Evolutionary conservation across 2,888 invertebrate genomes (phyloP), one percentile per base, ranked within the genome.

Genomic region (Patella ulyssiponensis): DNA sequence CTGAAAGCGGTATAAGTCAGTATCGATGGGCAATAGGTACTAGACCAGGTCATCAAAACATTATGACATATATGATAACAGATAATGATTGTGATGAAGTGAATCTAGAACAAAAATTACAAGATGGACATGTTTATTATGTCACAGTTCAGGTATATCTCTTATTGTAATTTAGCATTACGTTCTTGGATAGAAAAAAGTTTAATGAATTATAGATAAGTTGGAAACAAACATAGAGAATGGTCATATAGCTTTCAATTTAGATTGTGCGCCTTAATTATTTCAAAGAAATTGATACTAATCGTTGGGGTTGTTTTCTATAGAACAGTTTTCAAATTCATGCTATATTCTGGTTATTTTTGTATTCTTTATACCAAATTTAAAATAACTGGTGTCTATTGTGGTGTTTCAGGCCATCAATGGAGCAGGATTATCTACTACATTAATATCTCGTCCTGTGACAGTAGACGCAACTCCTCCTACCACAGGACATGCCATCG

Each of bases 71-170:
- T 15, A 72, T 27, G 27, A 17, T n/a, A 11, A 64, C 72, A 20
- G 33, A 54, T 44, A 58, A 56, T 2, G 56, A 64, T 23, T 81
- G 79, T 73, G 71, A 51, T 14, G 15, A 70, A n/a, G n/a, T 71
- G 52, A 54, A 33, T 15, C 69, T 73, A 15, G 69, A 69, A 51
- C 27, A 33, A 17, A 56, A 71, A 27, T 69, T 80, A 33, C 73
- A 75, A 9, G 80, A 79, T 52, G 82, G 82, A 14, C 77, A 80
- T 44, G 76, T 74, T 5, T 82, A 80, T 56, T 82, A 77, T 72
- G 51, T 82, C 44, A 77, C 77, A 20, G 79, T 82, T 23, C 77
- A 77, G 78, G 82, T 80, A 58, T 11, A 64, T 4, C 20, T 20
- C 33, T 27, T 27, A 27, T 27, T 3, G 27, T 27, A 27, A 33